Conservation (phyloP, 2,888 invertebrate genomes). For the Phalera bucephala region DNA sequence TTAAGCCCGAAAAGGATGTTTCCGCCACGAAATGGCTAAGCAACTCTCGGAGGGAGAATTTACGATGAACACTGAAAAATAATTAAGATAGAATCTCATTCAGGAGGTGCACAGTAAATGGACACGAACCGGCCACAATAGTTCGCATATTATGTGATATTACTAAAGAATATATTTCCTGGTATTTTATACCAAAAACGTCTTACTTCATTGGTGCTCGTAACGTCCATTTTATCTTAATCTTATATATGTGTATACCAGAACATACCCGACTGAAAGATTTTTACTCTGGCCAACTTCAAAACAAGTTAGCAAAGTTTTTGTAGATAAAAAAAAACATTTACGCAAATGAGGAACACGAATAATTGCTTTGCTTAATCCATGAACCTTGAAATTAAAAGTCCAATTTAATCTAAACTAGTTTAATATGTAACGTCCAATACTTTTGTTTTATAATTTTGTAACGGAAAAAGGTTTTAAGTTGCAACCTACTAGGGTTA, state of each 20-base stretch:
- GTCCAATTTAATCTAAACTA: conserved; percentile 31
- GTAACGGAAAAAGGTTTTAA: too few relatives aligned
- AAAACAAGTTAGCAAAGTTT: conserved; percentile 35
- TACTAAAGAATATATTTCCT: background rate
- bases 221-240: background rate
- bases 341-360: conserved; percentile 41
- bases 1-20: conserved; percentile 66
- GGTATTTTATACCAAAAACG: background rate
- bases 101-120: conserved; percentile 38
- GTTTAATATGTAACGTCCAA: conserved; percentile 1
- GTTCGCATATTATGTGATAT: background rate
- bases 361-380: conserved; percentile 40
- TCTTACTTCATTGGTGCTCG: background rate
- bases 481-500: conserved; percentile 8
- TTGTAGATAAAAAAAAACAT: conserved; percentile 25
- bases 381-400: conserved; percentile 38
- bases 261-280: conserved; percentile 28
- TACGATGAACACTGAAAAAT: conserved; percentile 62
- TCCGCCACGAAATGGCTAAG: conserved; percentile 58
- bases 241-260: background rate
- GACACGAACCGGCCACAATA: conserved; percentile 8
- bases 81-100: conserved; percentile 70
- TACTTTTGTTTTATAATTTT: too few relatives aligned
- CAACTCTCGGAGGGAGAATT: conserved; percentile 53
- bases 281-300: conserved; percentile 41